Evolutionary conservation across 2,888 invertebrate species (phyloP), one percentile per base, ranked within the genome.

Genomic region (Dasysyrphus albostriatus): DNA sequence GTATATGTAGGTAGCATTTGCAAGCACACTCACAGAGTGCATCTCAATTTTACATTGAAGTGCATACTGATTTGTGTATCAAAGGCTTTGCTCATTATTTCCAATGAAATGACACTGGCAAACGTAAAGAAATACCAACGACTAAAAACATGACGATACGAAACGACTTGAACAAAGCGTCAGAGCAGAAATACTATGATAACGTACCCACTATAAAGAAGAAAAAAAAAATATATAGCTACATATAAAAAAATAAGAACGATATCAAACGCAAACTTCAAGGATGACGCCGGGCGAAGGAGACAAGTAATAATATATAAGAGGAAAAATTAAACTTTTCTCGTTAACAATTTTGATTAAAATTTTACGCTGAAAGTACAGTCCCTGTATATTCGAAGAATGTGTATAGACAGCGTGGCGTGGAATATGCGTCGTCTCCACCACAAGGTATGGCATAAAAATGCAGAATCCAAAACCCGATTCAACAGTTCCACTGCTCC

Each of bases 261-360:
- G 37, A 24, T 47, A 19, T 19, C 5, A 47, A 77, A 32, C 10
- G n/a, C 70, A 65, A 74, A 82, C 44, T 59, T 14, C 69, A 49
- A 76, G 24, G 19, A 49, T 19, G 16, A 19, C 47, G 47, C 16
- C 42, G 12, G 37, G 42, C n/a, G n/a, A 63, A n/a, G 29, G 29
- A 19, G 88, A 89, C 88, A 89, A 88, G 89, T 88, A 89, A 88
- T 89, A 88, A 88, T 89, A 89, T n/a, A 88, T 89, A 82, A 89
- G 84, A 79, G 84, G 88, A 88, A 88, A 88, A 88, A 88, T 89
- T 88, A 83, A 89, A 89, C 88, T 89, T 89, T 89, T 89, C 89
- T 89, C 89, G 88, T 89, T 89, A 89, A 88, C 88, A 89, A 88
- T 88, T 89, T 89, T 89, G 89, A 89, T 89, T 89, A 89, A 89